Percentiles rank a stretch among this genome's conserved stretches.
phyloP scores from a whole-genome alignment of 2,113 vertebrate species.

The Rhinopomastus cyanomelas region DNA sequence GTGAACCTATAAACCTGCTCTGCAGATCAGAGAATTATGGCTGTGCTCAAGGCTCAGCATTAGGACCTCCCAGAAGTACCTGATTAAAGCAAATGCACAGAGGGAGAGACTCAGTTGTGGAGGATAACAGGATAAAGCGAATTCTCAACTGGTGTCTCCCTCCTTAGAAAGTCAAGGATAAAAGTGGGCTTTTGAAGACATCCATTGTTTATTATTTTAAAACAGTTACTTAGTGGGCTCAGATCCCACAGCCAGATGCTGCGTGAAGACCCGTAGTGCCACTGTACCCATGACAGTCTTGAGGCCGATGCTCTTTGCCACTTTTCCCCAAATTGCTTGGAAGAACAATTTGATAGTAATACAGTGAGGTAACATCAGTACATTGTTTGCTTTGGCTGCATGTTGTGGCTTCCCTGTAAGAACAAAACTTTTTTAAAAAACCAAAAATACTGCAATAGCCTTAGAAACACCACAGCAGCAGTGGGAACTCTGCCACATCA shows the following conservation, averaged over 20 bases:
- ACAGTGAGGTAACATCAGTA: background rate
- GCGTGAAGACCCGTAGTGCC: background rate
- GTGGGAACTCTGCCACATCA: accelerated
- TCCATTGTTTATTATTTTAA: background rate
- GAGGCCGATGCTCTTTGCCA: background rate
- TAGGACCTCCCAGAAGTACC: background rate
- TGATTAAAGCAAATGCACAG: background rate
- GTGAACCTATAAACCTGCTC: background rate
- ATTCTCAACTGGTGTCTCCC: background rate
- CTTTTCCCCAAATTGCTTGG: background rate
- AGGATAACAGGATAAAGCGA: background rate
- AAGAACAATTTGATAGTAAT: background rate
- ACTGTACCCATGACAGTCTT: background rate
- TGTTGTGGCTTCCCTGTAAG: background rate
- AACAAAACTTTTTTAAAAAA: background rate
- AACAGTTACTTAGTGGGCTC: background rate
- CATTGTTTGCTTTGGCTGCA: background rate
- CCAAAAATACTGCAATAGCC: background rate
- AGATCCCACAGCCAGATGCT: accelerated
- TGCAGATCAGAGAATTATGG: background rate
- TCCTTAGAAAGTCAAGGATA: background rate
- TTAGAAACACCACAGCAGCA: background rate
- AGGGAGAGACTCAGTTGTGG: background rate
- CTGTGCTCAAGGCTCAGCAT: background rate
- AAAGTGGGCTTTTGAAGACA: background rate